A percentile compares a stretch with the other conserved stretches of the same genome.
Conservation (phyloP, 2,888 invertebrate genomes). For the Tinea trinotella region DNA sequence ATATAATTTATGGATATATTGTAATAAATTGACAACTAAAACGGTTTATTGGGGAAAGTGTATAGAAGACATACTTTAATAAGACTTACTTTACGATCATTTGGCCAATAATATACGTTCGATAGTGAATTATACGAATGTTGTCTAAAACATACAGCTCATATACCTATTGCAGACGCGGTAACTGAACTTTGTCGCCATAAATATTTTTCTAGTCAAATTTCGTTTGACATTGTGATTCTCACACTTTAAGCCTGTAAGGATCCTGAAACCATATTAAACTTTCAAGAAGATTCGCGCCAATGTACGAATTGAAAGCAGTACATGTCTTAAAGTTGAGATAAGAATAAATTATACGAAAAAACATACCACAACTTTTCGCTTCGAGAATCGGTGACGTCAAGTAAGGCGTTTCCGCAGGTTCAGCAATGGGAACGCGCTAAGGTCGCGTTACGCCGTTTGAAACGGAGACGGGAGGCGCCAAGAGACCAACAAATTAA, state of each 20-base stretch:
- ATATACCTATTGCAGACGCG: background rate
- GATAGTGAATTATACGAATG: slow-evolving; percentile 20
- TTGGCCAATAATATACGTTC: background rate
- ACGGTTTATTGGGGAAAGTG: too few relatives aligned
- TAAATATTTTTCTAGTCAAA: slow-evolving; percentile 62
- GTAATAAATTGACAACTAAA: too few relatives aligned
- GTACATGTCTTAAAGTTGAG: background rate
- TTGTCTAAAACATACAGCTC: slow-evolving; percentile 21
- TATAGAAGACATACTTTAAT: too few relatives aligned
- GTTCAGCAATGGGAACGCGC: slow-evolving; percentile 45
- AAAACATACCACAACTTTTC: background rate
- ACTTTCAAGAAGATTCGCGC: slow-evolving; percentile 44
- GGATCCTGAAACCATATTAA: slow-evolving; percentile 48
- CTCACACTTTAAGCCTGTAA: slow-evolving; percentile 40
- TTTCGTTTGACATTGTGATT: slow-evolving; percentile 57
- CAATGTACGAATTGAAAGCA: background rate
- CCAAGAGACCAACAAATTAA: slow-evolving; percentile 73
- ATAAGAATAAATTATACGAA: background rate
- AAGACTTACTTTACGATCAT: background rate
- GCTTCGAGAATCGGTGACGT: slow-evolving; percentile 8
- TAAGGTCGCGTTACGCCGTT: slow-evolving; percentile 60
- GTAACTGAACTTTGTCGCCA: slow-evolving; percentile 29
- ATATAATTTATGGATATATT: too few relatives aligned
- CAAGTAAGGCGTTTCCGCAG: slow-evolving; percentile 2
- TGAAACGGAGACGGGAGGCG: slow-evolving; percentile 70